phyloP scores from a whole-genome alignment of 2,797 vertebrate genomes.

The Typhlichthys eigenmanni region DNA sequence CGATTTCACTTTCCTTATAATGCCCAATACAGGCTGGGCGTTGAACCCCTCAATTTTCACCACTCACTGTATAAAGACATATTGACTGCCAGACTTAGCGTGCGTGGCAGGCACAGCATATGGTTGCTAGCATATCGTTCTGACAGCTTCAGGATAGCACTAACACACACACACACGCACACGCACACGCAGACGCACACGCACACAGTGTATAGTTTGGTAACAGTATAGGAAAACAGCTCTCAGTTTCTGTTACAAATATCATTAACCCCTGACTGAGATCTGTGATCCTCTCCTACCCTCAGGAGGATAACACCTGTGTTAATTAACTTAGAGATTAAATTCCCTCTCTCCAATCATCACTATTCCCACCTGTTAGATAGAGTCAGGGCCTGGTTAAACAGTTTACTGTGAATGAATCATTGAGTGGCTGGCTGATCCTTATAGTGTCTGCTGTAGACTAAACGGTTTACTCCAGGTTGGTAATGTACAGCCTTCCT shows the following conservation, averaged over 20 bases:
- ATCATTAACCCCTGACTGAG: constrained; percentile 45
- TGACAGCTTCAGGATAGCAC: constrained; percentile 79
- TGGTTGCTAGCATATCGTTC: constrained; percentile 84
- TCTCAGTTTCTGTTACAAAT: constrained; percentile 15
- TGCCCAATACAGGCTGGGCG: background rate
- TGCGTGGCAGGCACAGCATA: constrained; percentile 68
- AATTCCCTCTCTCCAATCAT: constrained; percentile 24
- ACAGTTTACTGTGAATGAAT: constrained; percentile 51
- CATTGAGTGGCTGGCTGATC: constrained; percentile 28
- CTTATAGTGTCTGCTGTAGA: too few relatives aligned
- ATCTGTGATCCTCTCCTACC: constrained; percentile 37
- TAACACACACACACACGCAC: constrained; percentile 4
- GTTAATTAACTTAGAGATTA: constrained; percentile 21
- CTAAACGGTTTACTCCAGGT: too few relatives aligned
- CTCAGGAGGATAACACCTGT: background rate
- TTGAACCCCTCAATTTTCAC: background rate
- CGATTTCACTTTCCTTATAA: background rate
- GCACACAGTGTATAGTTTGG: constrained; percentile 10
- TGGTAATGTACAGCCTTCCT: too few relatives aligned
- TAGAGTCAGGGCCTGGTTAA: constrained; percentile 41
- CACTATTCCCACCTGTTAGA: constrained; percentile 28
- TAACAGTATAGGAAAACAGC: background rate
- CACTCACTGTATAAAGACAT: background rate
- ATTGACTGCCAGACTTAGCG: constrained; percentile 32
- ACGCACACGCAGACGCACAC: constrained; percentile 7